Evolutionary conservation across 2,797 vertebrate species (phyloP).

Genomic region (Rhinogobio ventralis): DNA sequence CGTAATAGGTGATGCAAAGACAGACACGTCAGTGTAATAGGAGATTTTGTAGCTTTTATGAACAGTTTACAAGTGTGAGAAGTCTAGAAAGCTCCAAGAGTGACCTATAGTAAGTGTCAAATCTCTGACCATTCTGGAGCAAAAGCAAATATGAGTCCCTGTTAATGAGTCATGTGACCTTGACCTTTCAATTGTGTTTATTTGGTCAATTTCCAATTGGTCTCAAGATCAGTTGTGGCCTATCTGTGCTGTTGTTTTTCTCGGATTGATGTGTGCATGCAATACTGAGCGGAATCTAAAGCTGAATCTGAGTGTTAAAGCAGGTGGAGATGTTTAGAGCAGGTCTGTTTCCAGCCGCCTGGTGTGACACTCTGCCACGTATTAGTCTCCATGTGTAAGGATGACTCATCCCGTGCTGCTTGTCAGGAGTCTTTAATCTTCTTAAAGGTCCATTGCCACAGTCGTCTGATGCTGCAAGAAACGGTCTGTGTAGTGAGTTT

Average conservation of each 20-base stretch:
- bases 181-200: not conserved
- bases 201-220: not conserved
- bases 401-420: constrained; percentile 35
- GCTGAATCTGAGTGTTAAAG: constrained; percentile 16
- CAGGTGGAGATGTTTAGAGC: constrained; percentile 51
- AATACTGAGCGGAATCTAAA: constrained; percentile 48
- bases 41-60: not conserved
- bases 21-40: not conserved
- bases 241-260: not conserved
- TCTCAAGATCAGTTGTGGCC: not conserved
- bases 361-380: constrained; percentile 50
- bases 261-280: not conserved
- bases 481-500: not conserved
- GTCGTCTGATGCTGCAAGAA: constrained; percentile 34
- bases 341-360: constrained; percentile 53
- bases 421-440: constrained; percentile 53
- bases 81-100: not conserved
- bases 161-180: not conserved
- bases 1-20: not conserved
- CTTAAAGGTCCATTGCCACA: constrained; percentile 44
- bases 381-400: constrained; percentile 45
- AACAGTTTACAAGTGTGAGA: not conserved
- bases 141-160: constrained; percentile 13
- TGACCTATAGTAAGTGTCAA: not conserved
- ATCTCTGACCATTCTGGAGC: not conserved